A percentile compares a stretch with the other conserved stretches of the same genome.
Evolutionary conservation across 2,113 vertebrate species (phyloP).

Genomic region (Clarias batrachus): DNA sequence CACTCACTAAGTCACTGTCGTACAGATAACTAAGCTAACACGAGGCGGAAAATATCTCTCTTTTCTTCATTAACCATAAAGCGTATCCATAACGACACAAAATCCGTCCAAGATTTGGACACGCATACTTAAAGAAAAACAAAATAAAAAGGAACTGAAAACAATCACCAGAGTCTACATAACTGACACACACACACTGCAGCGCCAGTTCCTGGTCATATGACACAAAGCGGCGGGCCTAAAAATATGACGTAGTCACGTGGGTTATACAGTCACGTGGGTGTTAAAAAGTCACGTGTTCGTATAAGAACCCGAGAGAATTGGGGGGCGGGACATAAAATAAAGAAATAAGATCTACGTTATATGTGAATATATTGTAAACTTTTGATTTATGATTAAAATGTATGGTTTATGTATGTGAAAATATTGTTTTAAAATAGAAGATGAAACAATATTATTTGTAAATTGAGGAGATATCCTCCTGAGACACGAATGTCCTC

Average conservation of each 20-base stretch:
- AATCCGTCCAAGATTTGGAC: not conserved
- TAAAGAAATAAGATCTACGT: too few species aligned
- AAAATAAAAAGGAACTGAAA: not conserved
- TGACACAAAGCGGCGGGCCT: not conserved
- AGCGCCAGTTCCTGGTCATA: not conserved
- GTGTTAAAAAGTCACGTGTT: not conserved
- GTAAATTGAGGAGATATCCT: too few species aligned
- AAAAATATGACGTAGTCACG: not conserved
- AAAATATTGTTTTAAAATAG: too few species aligned
- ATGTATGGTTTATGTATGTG: too few species aligned
- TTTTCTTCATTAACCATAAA: not conserved
- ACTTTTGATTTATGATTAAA: too few species aligned
- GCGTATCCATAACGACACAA: not conserved
- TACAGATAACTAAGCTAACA: not conserved
- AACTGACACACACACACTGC: not conserved
- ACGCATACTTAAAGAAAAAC: not conserved
- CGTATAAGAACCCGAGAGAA: not conserved
- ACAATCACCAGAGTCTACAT: not conserved
- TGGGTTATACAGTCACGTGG: not conserved
- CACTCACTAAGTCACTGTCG: not conserved
- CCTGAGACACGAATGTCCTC: too few species aligned
- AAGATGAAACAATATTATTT: too few species aligned
- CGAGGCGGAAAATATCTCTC: not conserved
- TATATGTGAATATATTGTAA: too few species aligned
- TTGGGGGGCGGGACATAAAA: not conserved